These are phyloP conservation scores for Centropus bengalensis DNA, from an alignment of 2,113 vertebrate species.

Conservation along the genomic window DNA sequence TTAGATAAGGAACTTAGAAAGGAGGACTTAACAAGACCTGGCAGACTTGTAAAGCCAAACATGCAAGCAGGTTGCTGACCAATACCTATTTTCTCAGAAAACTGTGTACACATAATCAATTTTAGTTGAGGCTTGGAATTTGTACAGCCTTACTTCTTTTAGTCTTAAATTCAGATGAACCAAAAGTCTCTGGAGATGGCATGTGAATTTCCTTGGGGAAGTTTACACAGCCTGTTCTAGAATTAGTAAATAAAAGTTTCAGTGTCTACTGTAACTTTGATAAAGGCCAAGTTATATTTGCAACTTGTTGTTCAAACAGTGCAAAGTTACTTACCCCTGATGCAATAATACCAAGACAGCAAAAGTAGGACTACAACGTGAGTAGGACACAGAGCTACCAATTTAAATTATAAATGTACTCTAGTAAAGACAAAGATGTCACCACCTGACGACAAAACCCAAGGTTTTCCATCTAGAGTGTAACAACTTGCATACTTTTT, in stretches of 20 bases:
- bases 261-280: background rate
- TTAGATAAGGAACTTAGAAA: background rate
- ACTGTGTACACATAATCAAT: background rate
- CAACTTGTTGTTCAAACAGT: background rate
- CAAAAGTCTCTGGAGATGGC: background rate
- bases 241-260: slow-evolving; percentile 26
- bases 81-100: background rate
- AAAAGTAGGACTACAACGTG: background rate
- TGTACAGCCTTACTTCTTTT: background rate
- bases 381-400: background rate
- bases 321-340: background rate
- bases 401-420: background rate
- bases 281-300: background rate
- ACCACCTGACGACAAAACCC: background rate
- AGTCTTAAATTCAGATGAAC: background rate
- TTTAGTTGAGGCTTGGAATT: background rate
- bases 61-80: background rate
- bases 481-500: background rate
- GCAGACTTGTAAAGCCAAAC: background rate
- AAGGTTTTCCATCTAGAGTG: background rate
- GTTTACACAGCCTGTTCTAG: background rate
- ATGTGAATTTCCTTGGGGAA: background rate
- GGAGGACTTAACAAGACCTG: background rate
- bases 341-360: background rate
- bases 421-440: background rate